phyloP scores from a whole-genome alignment of 2,797 vertebrate genomes.

The Microctenopoma steveboyesi region DNA sequence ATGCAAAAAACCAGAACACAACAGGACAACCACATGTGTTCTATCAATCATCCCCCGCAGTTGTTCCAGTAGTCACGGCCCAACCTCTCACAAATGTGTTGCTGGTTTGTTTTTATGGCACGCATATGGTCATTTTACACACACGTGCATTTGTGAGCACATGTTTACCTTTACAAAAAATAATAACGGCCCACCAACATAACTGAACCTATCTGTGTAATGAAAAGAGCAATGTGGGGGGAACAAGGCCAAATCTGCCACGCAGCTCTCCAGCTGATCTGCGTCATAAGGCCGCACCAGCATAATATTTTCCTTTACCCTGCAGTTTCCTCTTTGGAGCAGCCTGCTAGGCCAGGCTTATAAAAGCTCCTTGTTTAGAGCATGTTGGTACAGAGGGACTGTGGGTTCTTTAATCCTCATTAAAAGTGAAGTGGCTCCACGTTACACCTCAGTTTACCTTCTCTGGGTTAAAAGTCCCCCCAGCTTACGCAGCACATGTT shows the following conservation, averaged over 20 bases:
- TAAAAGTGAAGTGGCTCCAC: constrained; percentile 14
- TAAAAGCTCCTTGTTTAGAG: constrained; percentile 62
- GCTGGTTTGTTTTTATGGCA: background rate
- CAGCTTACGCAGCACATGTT: background rate
- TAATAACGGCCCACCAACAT: background rate
- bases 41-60: constrained; percentile 52
- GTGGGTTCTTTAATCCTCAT: constrained; percentile 40
- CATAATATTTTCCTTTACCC: constrained; percentile 71
- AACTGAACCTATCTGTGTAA: constrained; percentile 10
- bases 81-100: background rate
- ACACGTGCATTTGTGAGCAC: constrained; percentile 15
- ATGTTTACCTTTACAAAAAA: constrained; percentile 9
- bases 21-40: constrained; percentile 51
- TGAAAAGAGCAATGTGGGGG: constrained; percentile 6
- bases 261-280: constrained; percentile 55
- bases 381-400: constrained; percentile 41
- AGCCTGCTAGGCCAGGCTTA: constrained; percentile 16
- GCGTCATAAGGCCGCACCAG: constrained; percentile 48
- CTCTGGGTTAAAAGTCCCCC: constrained; percentile 11
- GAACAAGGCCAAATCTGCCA: constrained; percentile 4
- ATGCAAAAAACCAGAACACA: constrained; percentile 22
- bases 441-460: constrained; percentile 9
- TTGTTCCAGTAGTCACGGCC: constrained; percentile 27
- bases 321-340: constrained; percentile 63
- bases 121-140: constrained; percentile 8